These are phyloP conservation scores for Rhyacophila evoluta DNA, from an alignment of 2,888 invertebrate genomes.

Conservation along the genomic window DNA sequence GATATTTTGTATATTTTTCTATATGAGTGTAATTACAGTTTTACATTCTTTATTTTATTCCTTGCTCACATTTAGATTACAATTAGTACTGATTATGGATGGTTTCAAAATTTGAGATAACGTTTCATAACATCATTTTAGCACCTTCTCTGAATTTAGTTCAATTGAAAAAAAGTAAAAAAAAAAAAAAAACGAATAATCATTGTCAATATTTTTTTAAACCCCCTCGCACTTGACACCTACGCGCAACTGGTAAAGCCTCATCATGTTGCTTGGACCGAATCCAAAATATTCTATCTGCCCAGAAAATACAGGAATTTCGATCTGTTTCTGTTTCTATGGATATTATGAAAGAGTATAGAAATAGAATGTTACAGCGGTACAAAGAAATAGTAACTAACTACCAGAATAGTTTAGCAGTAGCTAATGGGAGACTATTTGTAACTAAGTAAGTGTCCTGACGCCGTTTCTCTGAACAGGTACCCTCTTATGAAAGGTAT, in stretches of 20 bases:
- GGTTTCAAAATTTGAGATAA: no score
- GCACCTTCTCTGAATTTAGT: no score
- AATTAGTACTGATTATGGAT: no score
- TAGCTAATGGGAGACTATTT: not conserved
- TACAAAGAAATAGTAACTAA: constrained; percentile 34
- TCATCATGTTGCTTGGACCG: constrained; percentile 14
- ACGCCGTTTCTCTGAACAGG: constrained; percentile 27
- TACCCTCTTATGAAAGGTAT: no score
- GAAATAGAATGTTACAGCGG: constrained; percentile 37
- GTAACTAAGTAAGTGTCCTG: constrained; percentile 20
- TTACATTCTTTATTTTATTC: no score
- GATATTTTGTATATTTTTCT: no score
- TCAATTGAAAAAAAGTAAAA: no score
- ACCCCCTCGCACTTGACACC: not conserved
- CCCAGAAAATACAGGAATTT: constrained; percentile 17
- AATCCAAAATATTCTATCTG: constrained; percentile 11
- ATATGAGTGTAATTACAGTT: no score
- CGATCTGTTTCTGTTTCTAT: constrained; percentile 5
- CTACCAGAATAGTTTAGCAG: not conserved
- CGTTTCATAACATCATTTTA: no score
- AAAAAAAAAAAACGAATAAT: not conserved
- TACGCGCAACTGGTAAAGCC: not conserved
- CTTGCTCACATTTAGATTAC: no score
- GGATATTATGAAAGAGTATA: constrained; percentile 37
- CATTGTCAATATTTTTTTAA: not conserved